These are phyloP conservation scores for Kryptopterus vitreolus DNA, from an alignment of 2,797 vertebrate species.

Conservation along the genomic window DNA sequence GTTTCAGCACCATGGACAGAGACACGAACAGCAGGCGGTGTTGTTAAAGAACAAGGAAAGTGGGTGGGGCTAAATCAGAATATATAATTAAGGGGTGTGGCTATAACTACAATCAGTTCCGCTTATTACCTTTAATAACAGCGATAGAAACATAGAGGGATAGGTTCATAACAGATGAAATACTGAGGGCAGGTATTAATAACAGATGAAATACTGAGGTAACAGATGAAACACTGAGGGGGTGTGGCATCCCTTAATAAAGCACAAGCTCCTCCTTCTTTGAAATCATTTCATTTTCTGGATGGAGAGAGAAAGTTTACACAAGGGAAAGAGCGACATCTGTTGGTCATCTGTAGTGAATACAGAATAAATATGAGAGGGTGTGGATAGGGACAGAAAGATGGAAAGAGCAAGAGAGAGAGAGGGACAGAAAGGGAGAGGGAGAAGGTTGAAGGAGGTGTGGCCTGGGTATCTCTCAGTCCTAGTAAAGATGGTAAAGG, in stretches of 20 bases:
- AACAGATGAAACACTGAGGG: too few species aligned
- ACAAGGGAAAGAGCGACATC: constrained; percentile 18
- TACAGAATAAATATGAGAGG: not conserved
- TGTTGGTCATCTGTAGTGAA: not conserved
- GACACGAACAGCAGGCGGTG: not conserved
- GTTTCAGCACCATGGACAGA: constrained; percentile 24
- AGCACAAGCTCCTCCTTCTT: not conserved
- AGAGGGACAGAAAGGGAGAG: not conserved
- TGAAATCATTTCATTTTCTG: not conserved
- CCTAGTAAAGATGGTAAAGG: not conserved
- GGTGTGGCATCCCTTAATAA: not conserved
- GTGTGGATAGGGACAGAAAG: fast-evolving
- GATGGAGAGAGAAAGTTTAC: not conserved
- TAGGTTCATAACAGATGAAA: too few species aligned
- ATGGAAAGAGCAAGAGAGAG: not conserved
- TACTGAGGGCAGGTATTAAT: not conserved
- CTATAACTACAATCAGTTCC: not conserved
- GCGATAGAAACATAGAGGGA: too few species aligned
- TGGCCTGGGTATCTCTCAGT: not conserved
- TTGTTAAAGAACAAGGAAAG: not conserved
- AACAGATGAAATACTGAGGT: not conserved
- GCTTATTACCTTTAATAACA: not conserved
- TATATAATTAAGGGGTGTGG: not conserved
- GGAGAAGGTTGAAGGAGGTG: not conserved
- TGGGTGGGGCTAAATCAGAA: not conserved